A percentile compares a stretch with the other conserved stretches of the same genome.
Conservation (phyloP, 2,797 vertebrate genomes). For the Coregonus suidteri region DNA sequence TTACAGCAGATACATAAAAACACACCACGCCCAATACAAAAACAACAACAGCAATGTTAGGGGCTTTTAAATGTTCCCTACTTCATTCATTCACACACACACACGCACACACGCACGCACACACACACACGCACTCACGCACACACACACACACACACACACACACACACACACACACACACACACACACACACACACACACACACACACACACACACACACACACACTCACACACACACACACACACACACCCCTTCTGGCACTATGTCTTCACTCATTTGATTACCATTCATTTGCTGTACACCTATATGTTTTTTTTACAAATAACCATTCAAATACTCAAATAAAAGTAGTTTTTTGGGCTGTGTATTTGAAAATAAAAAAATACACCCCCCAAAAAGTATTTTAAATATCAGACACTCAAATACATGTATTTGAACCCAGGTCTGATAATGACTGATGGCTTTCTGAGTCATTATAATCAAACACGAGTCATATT, state of each 20-base stretch:
- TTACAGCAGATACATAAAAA: no score
- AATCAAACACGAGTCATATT: neutral
- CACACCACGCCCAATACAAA: no score
- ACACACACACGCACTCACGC: neutral
- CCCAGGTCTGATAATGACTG: neutral
- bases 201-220: neutral
- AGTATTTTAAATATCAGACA: no score
- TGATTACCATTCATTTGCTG: neutral
- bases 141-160: neutral
- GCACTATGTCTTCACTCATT: no score
- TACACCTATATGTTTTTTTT: no score
- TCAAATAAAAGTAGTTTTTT: no score
- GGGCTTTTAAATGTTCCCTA: neutral
- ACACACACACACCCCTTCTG: neutral
- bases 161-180: neutral
- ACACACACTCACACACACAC: neutral
- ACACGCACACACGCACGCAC: neutral
- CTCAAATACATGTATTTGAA: no score
- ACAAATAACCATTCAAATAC: no score
- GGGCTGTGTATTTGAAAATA: no score
- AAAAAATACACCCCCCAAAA: no score
- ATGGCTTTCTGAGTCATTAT: no score
- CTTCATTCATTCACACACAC: neutral
- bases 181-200: neutral
- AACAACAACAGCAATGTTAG: no score